A percentile compares a stretch with the other conserved stretches of the same genome.
Conservation (phyloP, 2,888 invertebrate species). For the Lagria hirta region DNA sequence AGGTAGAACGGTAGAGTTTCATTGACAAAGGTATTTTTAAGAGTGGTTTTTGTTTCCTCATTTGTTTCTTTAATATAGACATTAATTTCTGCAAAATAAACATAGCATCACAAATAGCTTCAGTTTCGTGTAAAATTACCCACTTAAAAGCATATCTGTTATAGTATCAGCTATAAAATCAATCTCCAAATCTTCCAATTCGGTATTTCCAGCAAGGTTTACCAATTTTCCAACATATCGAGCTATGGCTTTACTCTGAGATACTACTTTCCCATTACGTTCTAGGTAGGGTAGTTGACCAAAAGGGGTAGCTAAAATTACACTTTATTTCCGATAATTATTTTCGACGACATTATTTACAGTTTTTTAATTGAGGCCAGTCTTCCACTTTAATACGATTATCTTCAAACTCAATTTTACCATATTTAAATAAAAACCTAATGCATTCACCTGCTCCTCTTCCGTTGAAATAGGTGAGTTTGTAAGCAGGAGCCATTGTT, state of each 20-base stretch:
- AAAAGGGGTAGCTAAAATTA: slow-evolving; percentile 53
- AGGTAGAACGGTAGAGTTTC: slow-evolving; percentile 60
- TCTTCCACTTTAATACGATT: slow-evolving; percentile 52
- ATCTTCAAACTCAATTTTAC: slow-evolving; percentile 64
- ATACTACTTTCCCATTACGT: slow-evolving; percentile 62
- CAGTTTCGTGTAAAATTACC: background rate
- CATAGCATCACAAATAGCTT: background rate
- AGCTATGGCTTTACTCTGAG: slow-evolving; percentile 62
- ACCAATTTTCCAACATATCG: slow-evolving; percentile 65
- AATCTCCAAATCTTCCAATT: slow-evolving; percentile 64
- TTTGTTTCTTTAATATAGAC: too few species aligned
- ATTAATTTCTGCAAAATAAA: slow-evolving; percentile 28
- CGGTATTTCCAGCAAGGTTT: slow-evolving; percentile 58
- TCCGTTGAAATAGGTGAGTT: slow-evolving; percentile 61
- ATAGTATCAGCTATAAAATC: slow-evolving; percentile 64
- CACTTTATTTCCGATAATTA: background rate
- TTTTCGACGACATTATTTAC: background rate
- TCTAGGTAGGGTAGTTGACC: slow-evolving; percentile 66
- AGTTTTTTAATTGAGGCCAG: slow-evolving; percentile 1
- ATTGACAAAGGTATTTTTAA: too few species aligned
- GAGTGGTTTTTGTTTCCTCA: too few species aligned
- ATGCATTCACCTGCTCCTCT: slow-evolving; percentile 64
- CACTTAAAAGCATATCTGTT: slow-evolving; percentile 63
- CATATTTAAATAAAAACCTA: slow-evolving; percentile 63
- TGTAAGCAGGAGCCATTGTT: slow-evolving; percentile 52